Base-by-base conservation (phyloP, 2,888 invertebrate species). In the Hedychridium roseum region DNA sequence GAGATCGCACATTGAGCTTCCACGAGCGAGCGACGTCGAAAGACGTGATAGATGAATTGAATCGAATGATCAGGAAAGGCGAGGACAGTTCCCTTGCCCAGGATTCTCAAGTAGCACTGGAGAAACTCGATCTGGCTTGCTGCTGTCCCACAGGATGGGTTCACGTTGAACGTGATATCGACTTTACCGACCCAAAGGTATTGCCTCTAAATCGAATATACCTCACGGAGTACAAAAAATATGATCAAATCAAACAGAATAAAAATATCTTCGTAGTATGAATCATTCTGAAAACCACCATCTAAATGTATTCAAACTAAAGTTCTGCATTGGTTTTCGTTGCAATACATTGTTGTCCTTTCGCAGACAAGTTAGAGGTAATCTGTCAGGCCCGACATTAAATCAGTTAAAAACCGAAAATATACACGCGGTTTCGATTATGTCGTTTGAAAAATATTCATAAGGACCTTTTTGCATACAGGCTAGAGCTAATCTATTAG, bases 171-270 rank as follows among this genome's bases (percentile, higher is more conserved):
- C 84, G 86, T 54, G 88, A 89, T 68, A 87, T 89, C 54, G 90
- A 90, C 80, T 85, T 90, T 68, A 88, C 86, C 62, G 90, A 90
- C 79, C 90, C 90, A 7, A 90, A 89, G 85, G 90, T 90, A 78
- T n/a, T 31, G 12, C 7, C 6, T 20, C 17, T 12, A 36, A 18
- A 26, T n/a, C n/a, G n/a, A n/a, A n/a, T n/a, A n/a, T n/a, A n/a
- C n/a, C n/a, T n/a, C n/a, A n/a, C n/a, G n/a, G n/a, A n/a, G n/a
- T n/a, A n/a, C n/a, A n/a, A n/a, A n/a, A n/a, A n/a, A n/a, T n/a
- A n/a, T n/a, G n/a, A n/a, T n/a, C n/a, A n/a, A n/a, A n/a, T n/a
- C n/a, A n/a, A n/a, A n/a, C n/a, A n/a, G n/a, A n/a, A n/a, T n/a
- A n/a, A n/a, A n/a, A n/a, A n/a, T n/a, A n/a, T n/a, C n/a, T n/a